phyloP scores from a whole-genome alignment of 2,797 vertebrate genomes.

The Mormyrops boulengeri region DNA sequence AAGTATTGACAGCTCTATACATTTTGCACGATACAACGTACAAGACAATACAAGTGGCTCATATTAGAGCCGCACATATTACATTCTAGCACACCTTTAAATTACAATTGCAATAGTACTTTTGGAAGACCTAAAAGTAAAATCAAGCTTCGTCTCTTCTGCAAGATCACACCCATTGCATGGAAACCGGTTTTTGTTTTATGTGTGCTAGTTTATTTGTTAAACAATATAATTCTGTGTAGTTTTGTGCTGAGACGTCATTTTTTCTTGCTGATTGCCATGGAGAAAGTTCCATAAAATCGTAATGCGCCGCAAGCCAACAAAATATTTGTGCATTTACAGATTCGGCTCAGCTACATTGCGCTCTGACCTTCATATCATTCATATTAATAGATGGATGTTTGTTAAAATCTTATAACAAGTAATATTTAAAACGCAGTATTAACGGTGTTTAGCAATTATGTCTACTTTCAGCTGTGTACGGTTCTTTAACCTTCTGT shows the following conservation, averaged over 20 bases:
- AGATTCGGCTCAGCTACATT: background rate
- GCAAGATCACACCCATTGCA: background rate
- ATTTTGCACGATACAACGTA: constrained; percentile 2
- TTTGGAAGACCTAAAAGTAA: background rate
- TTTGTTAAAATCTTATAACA: background rate
- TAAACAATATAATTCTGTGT: background rate
- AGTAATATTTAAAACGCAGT: background rate
- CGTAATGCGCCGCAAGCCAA: background rate
- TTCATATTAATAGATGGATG: background rate
- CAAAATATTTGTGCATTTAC: background rate
- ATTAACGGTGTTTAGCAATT: background rate
- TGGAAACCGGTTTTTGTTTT: constrained; percentile 1
- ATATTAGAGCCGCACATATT: background rate
- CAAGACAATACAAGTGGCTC: background rate
- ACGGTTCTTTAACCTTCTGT: background rate
- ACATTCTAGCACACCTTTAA: background rate
- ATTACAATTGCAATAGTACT: background rate
- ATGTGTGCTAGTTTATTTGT: background rate
- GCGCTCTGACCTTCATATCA: background rate
- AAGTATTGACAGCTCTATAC: background rate
- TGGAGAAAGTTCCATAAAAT: background rate
- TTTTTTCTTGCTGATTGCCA: background rate
- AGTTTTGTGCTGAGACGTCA: background rate
- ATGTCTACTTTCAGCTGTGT: background rate
- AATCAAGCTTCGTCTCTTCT: background rate